Evolutionary conservation across 2,888 invertebrate species (phyloP).

Genomic region (Diarsia brunnea): DNA sequence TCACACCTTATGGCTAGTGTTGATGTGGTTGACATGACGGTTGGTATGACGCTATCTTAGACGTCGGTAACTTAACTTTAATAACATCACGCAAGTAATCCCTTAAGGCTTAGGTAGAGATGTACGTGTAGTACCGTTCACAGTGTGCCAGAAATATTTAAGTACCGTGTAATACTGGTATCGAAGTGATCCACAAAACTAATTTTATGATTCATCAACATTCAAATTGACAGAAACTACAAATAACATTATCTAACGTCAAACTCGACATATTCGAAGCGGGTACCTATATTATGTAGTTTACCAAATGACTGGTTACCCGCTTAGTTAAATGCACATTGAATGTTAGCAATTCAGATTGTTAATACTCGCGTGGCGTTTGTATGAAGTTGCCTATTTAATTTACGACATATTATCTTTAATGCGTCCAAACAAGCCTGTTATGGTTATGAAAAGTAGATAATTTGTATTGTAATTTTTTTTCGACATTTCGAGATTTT

Average conservation of each 20-base stretch:
- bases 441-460: background rate
- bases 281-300: background rate
- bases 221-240: background rate
- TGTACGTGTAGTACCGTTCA: background rate
- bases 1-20: background rate
- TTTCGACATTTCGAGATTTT: background rate
- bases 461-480: background rate
- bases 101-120: background rate
- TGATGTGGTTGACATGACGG: background rate
- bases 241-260: conserved; percentile 4
- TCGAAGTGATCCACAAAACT: background rate
- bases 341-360: conserved; percentile 24
- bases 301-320: conserved; percentile 34
- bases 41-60: background rate
- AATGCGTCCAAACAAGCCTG: background rate
- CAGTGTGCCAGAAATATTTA: background rate
- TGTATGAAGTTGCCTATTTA: conserved; percentile 14
- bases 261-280: background rate
- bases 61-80: background rate
- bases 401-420: conserved; percentile 13
- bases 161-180: background rate
- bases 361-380: conserved; percentile 17
- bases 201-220: background rate
- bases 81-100: background rate
- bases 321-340: conserved; percentile 37